Evolutionary conservation across 1,140 invertebrate species (phyloP), one percentile per base, ranked within the genome.

Genomic region (Phymorhynchus buccinoides): DNA sequence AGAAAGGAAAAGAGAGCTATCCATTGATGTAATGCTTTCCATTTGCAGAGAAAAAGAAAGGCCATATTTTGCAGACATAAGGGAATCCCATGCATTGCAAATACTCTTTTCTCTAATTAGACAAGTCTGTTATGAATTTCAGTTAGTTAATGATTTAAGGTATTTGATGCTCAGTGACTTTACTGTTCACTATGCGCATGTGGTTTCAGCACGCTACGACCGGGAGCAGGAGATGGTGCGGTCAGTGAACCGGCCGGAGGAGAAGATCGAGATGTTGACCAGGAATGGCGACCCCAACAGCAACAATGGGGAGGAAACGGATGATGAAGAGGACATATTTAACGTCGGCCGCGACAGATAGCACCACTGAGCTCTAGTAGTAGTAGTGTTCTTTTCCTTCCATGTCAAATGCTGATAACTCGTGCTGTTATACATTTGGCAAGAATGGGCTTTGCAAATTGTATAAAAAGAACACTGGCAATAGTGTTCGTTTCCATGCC

Each of bases 191-290:
- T n/a, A n/a, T n/a, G n/a, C n/a, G n/a, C n/a, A n/a, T n/a, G n/a
- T 32, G 18, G 35, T 16, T 79, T 32, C 30, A 48, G 48, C 75
- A 22, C 39, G 41, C 30, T 52, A 35, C 37, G 82, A 80, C 44
- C 77, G 27, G 41, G 32, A 73, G 62, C 32, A 86, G n/a, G 78
- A 56, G 52, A 56, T 78, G 27, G 83, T 68, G 35, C 27, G 39
- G 3, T 71, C 56, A 2, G 9, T 75, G 0, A 71, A 86, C 27
- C 44, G 71, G 22, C 52, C 71, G 18, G 87, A 87, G 68, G 88
- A 89, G 42, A 62, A 80, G 27, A 86, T 90, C 79, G 88, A 90
- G 80, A 91, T 90, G 88, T 87, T 91, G 37, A 85, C 86, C n/a
- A 48, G 83, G 32, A 86, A 90, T 68, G 88, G 89, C 7, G 48